Evolutionary conservation across 2,797 vertebrate species (phyloP).

Genomic region (Notamacropus eugenii): DNA sequence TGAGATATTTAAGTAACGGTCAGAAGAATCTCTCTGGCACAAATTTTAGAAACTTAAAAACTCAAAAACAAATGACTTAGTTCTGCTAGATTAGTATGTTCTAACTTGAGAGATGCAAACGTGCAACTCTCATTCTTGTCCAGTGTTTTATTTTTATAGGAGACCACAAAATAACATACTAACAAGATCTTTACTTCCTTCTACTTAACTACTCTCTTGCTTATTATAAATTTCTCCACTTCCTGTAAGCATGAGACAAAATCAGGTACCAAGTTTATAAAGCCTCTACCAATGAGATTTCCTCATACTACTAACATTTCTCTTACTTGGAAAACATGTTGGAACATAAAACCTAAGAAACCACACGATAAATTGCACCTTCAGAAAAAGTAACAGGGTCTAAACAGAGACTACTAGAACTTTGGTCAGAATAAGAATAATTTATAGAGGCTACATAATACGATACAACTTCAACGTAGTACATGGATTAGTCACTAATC

Average conservation of each 20-base stretch:
- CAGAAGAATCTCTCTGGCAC: conserved; percentile 43
- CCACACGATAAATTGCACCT: not conserved
- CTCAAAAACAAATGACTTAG: conserved; percentile 44
- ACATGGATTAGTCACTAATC: not conserved
- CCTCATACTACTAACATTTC: conserved; percentile 11
- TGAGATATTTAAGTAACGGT: conserved; percentile 22
- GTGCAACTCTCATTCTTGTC: not conserved
- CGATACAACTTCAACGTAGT: not conserved
- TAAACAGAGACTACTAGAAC: not conserved
- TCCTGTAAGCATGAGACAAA: conserved; percentile 63
- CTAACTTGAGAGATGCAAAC: conserved; percentile 44
- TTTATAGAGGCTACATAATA: not conserved
- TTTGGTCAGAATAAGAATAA: not conserved
- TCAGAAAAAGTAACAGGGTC: not conserved
- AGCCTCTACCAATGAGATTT: conserved; percentile 40
- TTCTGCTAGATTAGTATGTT: conserved; percentile 25
- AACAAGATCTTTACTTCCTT: conserved; percentile 58
- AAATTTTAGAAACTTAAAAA: conserved; percentile 74
- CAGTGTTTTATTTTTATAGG: conserved; percentile 6
- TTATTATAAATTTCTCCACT: conserved; percentile 67
- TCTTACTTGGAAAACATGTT: not conserved
- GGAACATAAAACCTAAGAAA: conserved; percentile 19
- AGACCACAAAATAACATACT: conserved; percentile 53
- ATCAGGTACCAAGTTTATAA: conserved; percentile 52
- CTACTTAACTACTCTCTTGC: conserved; percentile 51